Evolutionary conservation across 1,140 invertebrate species (phyloP), one percentile per base, ranked within the genome.

Genomic region (Tachypleus tridentatus): DNA sequence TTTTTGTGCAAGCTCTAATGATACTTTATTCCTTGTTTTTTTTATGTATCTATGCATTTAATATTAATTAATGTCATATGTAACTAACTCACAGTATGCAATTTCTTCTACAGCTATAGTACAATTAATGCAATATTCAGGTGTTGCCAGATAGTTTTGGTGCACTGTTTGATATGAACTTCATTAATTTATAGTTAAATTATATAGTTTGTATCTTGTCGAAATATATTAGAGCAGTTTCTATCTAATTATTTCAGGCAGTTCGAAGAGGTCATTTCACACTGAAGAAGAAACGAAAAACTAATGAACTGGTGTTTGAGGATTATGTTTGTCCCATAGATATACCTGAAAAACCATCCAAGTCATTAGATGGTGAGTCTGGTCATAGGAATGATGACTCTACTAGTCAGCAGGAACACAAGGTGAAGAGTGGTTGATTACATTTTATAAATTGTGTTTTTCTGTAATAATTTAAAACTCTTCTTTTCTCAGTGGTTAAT

Each of bases 211-310:
- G 52, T 50, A 48, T 4, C 49, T 9, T 59, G 29, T 70, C 3
- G 6, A 49, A 49, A 66, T 57, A 4, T 58, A 51, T 49, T 11
- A 60, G 47, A 66, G 57, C n/a, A 9, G 48, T 53, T 47, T 65
- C 51, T 65, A 64, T 69, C 64, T 64, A 70, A 73, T 57, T 71
- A 57, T 80, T 82, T 62, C 73, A 91, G 89, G 82, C 87, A 74
- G 83, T 86, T 72, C 93, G 93, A 76, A 91, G 89, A 87, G 87
- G 51, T 58, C 89, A 93, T 76, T 95, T 94, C 77, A 89, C 91
- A 2, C 76, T 94, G 69, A 93, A 92, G 73, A 82, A 89, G 54
- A 90, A 89, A 74, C 91, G 91, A 76, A 88, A 85, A 69, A 88
- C 87, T 75, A 86, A 83, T 61, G 76, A 77, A 10, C 66, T 71